These are phyloP conservation scores for Seriola quinqueradiata DNA, from an alignment of 2,113 vertebrate species.

Conservation along the genomic window DNA sequence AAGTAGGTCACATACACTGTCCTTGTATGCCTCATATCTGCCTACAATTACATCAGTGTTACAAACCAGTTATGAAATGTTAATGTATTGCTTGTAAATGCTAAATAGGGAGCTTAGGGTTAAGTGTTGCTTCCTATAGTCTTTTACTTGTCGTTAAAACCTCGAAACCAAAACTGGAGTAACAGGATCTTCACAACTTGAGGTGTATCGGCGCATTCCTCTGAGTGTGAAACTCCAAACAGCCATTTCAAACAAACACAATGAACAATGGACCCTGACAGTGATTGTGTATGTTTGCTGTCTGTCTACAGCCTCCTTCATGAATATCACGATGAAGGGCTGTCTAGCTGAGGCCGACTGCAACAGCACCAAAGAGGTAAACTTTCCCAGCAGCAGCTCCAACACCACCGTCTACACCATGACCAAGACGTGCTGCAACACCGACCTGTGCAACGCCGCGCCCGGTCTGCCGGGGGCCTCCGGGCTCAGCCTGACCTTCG, in stretches of 20 bases:
- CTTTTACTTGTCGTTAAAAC: neutral
- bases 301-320: neutral
- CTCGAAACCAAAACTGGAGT: neutral
- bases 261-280: neutral
- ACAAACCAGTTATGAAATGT: too few relatives aligned
- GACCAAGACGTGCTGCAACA: conserved; percentile 80
- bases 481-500: conserved; percentile 58
- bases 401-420: conserved; percentile 57
- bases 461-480: conserved; percentile 38
- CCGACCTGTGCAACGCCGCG: conserved; percentile 81
- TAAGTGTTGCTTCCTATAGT: neutral
- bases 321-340: conserved; percentile 72
- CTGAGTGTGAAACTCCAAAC: neutral
- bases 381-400: fast-evolving
- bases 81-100: too few relatives aligned
- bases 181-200: neutral
- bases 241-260: neutral
- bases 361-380: conserved; percentile 41
- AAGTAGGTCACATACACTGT: too few relatives aligned
- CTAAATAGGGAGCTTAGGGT: too few relatives aligned
- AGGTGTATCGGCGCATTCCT: neutral
- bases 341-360: conserved; percentile 56
- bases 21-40: too few relatives aligned
- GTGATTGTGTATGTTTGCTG: neutral
- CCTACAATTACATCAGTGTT: too few relatives aligned